Base-by-base conservation (phyloP, 2,113 vertebrate genomes). In the Scartelaos histophorus region DNA sequence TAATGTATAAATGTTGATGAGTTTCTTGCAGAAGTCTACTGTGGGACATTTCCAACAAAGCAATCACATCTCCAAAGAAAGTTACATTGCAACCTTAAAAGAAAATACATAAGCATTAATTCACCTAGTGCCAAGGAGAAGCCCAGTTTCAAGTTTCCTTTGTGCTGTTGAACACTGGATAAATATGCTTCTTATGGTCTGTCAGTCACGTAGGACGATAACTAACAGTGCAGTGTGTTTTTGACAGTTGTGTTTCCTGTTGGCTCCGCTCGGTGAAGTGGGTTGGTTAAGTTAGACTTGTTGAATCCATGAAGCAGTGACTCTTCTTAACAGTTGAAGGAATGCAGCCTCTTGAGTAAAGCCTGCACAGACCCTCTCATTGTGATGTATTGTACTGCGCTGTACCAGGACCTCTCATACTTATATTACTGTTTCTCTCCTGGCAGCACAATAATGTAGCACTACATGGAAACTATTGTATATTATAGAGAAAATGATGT, bases 341-440 rank as follows among this genome's bases (percentile, higher is more conserved):
- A 91, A 88, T 89, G 85, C 81, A 87, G 83, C 60, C 79, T 83
- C 68, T 74, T 45, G 67, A 75, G 82, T 70, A 80, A 66, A 38
- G 75, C 60, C 67, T 62, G 47, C 73, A 25, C 68, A 38, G 76
- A 81, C 54, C 47, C 46, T 70, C 74, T 57, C 77, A 78, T 25
- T 38, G 43, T 49, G 71, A 80, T 67, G 67, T 38, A 79, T 69
- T 73, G 88, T 82, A 61, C 81, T 88, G 84, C 86, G 73, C 80
- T 45, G 89, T 92, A 92, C 89, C 89, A 91, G 87, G 89, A 81
- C 74, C 86, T 80, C 38, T 70, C 84, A 86, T 79, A 74, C 68
- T 82, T 29, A 74, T 79, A 67, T 68, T 45, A 24, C 29, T n/a
- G 34, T 74, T 65, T 19, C 35, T 49, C 21, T 69, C 22, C 3